Base-by-base conservation (phyloP, 2,888 invertebrate species). In the Pardosa pseudoannulata region DNA sequence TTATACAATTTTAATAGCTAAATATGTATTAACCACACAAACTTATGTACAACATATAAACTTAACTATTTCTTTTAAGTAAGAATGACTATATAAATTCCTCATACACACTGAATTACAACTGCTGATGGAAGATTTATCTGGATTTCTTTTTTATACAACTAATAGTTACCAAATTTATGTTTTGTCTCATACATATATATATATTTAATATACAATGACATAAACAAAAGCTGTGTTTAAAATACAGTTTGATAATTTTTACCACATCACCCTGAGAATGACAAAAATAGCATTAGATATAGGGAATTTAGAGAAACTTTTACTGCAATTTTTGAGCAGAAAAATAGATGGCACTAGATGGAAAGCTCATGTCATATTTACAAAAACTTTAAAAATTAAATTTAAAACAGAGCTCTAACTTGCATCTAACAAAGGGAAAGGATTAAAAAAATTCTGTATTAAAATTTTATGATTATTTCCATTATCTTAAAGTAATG, bases 11-110 rank as follows among this genome's bases (percentile, higher is more conserved):
- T 71, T 68, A n/a, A 76, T 65, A 72, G 67, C 65, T 85, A 75
- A 72, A 70, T 31, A 56, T 29, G 50, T 56, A 75, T 6, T 74
- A 73, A 67, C 64, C 83, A 76, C 74, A 32, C 81, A 72, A 56
- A 72, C 72, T 78, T 85, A 85, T 85, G 50, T 85, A 70, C 31
- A 83, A 83, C 46, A 82, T 29, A 79, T 72, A 67, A 71, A 68
- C 36, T 68, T 68, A 79, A 62, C 41, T 73, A 50, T 80, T 80
- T 79, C 65, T 67, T 76, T 85, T 78, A 85, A 76, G 73, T 78
- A 82, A 73, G 72, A 72, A 82, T 82, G 75, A 83, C 82, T 65
- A 76, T 68, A 82, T 70, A 62, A 23, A 29, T 67, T n/a, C 6
- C 9, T 31, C 23, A 67, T 31, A 67, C 31, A 67, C 32, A n/a